A percentile compares a stretch with the other conserved stretches of the same genome.
phyloP scores from a whole-genome alignment of 2,797 vertebrate genomes.

The Xiphorhynchus erythropygius region DNA sequence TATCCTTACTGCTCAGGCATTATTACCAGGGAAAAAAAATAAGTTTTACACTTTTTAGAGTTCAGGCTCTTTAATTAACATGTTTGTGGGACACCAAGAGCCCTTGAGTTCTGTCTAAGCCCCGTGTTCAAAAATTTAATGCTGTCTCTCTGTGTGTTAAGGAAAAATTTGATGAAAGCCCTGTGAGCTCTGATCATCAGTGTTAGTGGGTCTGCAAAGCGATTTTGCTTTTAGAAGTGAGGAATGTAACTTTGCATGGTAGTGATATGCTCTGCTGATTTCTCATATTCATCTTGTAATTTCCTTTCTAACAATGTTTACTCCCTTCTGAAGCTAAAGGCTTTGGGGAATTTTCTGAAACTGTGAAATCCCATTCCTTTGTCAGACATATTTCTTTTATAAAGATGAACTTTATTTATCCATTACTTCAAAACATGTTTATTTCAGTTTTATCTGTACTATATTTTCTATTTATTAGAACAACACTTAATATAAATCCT shows the following conservation, averaged over 20 bases:
- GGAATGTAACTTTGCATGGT: not conserved
- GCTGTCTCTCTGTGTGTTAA: not conserved
- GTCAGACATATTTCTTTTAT: not conserved
- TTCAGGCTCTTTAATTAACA: not conserved
- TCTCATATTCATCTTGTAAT: not conserved
- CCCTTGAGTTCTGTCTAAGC: not conserved
- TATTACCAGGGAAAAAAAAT: not conserved
- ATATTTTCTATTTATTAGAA: not conserved
- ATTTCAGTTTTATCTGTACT: not conserved
- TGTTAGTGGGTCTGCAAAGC: not conserved
- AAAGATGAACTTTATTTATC: not conserved
- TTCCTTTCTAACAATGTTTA: not conserved
- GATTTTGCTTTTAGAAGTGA: not conserved
- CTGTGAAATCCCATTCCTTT: not conserved
- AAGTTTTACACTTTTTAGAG: not conserved
- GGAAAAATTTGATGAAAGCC: not conserved
- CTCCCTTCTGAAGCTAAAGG: not conserved
- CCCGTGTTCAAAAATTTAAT: not conserved
- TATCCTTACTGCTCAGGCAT: not conserved
- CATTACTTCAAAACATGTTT: not conserved
- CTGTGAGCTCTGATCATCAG: not conserved
- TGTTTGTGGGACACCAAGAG: not conserved
- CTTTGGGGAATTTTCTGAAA: not conserved
- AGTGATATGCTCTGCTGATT: not conserved
- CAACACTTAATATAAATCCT: not conserved